Base-by-base conservation (phyloP, 2,113 vertebrate species). In the Neotragus pygmaeus region DNA sequence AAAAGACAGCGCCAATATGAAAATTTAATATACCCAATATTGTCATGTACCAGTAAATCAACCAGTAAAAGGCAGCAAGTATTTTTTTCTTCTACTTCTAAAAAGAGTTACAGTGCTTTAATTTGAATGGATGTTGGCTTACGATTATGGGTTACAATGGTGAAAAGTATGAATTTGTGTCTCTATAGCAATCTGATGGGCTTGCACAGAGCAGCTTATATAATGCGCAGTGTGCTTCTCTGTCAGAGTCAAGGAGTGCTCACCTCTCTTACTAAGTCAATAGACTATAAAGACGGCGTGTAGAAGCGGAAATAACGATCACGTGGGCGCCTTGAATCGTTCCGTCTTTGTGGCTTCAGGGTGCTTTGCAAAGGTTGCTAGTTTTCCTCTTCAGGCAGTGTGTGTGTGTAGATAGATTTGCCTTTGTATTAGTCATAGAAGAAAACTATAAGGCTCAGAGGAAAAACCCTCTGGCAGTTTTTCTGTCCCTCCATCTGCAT, bases 1-100 rank as follows among this genome's bases (percentile, higher is more conserved):
- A 98, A 98, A 45, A 98, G 96, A 97, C 98, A 98, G 97, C 23
- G 14, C 60, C 57, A 15, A 95, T 98, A 98, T 98, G 98, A 98
- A 99, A 98, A 97, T 98, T 94, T 98, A 97, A 98, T 97, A 84
- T 96, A 96, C 91, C 58, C 88, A 97, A 98, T 98, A 98, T 95
- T 98, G 98, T 98, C 98, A 91, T 88, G 84, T 98, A 98, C 96
- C 85, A 97, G 98, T 98, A 99, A 98, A 99, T 98, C 97, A 98
- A 92, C 96, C 21, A 43, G 16, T 96, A 98, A 98, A 97, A 98
- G 97, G 83, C 60, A 95, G 53, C 96, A 95, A 93, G 57, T 39
- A 10, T 60, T 80, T 90, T 96, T 96, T 95, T 95, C 92, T 43
- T 70, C 62, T 96, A 51, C 91, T 86, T 90, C 81, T 97, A 45